Evolutionary conservation across 2,888 invertebrate species (phyloP), one percentile per base, ranked within the genome.

Genomic region (Leptinotarsa rubiginosa): DNA sequence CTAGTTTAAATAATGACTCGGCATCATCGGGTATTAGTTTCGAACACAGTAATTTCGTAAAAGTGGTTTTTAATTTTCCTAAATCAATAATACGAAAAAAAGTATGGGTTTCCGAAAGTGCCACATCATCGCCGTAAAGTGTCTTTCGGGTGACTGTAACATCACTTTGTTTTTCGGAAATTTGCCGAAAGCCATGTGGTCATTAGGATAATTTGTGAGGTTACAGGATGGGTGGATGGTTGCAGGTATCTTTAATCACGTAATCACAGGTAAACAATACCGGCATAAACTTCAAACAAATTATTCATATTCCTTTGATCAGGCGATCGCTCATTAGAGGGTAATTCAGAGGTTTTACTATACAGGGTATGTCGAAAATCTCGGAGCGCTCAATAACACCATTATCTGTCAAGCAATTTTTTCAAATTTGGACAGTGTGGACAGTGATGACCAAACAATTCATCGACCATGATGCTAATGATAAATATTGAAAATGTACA

Each of bases 1-100:
- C 72, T 70, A 81, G 80, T 81, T 80, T 79, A 81, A 83, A 84
- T 81, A 82, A 81, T 84, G 84, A 84, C 82, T 79, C 77, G 79
- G 81, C 83, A 76, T 73, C 76, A 77, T 72, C 52, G 49, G 72
- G 77, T 78, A 79, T 79, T 79, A 77, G 78, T 81, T 80, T 80
- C 79, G 79, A 78, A 77, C 79, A 78, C 79, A 75, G 76, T 80
- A 78, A 82, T 78, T 81, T 81, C 72, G 77, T 80, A 77, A 83
- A 82, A 82, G 81, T 78, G 81, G 80, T 77, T 83, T 82, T 83
- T 83, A 84, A 83, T 83, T 81, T 82, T 79, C 79, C 73, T 82
- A 82, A 83, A 83, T 81, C 82, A 82, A 83, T 82, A 81, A 79
- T 74, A 76, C 66, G 77, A 77, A 77, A 78, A 79, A 79, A 79